These are phyloP conservation scores for Fragum fragum DNA, from an alignment of 2,888 invertebrate species.

Conservation along the genomic window DNA sequence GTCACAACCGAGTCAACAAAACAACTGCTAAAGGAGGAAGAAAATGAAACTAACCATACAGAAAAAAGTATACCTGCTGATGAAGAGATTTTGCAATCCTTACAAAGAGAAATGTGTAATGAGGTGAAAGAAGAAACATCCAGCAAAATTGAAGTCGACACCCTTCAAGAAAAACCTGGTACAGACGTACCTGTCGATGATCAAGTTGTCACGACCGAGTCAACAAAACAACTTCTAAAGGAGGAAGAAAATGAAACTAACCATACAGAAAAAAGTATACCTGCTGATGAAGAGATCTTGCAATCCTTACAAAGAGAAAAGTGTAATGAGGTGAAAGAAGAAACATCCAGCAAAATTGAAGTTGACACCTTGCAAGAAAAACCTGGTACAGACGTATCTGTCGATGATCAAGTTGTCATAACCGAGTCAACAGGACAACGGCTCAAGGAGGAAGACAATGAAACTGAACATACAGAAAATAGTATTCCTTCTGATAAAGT, in stretches of 20 bases:
- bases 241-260: background rate
- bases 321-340: too few relatives aligned
- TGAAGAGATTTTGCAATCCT: too few relatives aligned
- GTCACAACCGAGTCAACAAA: background rate
- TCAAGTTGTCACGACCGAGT: background rate
- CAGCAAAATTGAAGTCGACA: background rate
- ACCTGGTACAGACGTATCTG: too few relatives aligned
- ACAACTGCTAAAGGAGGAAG: background rate
- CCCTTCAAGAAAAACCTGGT: background rate
- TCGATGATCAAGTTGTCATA: background rate
- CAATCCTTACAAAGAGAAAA: too few relatives aligned
- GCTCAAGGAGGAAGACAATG: background rate
- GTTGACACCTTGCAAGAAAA: background rate
- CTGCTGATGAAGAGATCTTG: background rate
- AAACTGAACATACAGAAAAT: background rate
- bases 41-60: background rate
- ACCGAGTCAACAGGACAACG: background rate
- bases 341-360: background rate
- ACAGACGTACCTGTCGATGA: background rate
- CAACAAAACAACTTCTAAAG: background rate
- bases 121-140: background rate
- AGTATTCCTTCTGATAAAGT: background rate
- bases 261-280: background rate
- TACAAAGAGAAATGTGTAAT: too few relatives aligned
- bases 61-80: background rate